Conservation (phyloP, 2,797 vertebrate genomes). For the Otolemur crassicaudatus region DNA sequence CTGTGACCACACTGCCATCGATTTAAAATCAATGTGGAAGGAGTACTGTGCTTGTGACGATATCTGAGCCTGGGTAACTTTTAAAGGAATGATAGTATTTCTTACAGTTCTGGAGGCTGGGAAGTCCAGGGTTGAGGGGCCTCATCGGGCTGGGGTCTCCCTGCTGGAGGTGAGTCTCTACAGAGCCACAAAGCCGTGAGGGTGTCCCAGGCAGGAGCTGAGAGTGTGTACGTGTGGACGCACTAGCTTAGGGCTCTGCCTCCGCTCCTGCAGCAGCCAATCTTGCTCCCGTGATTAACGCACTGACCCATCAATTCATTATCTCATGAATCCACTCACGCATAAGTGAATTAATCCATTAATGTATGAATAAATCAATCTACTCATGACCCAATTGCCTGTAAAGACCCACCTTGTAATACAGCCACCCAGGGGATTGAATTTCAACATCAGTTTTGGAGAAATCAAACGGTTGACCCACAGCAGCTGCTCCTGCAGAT, state of each 20-base stretch:
- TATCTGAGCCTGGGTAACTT: not conserved
- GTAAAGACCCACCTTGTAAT: not conserved
- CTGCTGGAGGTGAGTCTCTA: not conserved
- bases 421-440: not conserved
- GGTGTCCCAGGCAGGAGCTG: not conserved
- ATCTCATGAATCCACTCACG: not conserved
- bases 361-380: not conserved
- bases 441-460: not conserved
- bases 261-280: not conserved
- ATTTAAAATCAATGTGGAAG: not conserved
- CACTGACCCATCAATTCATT: not conserved
- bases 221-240: not conserved
- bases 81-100: not conserved
- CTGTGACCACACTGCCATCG: not conserved
- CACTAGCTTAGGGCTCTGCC: not conserved
- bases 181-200: not conserved
- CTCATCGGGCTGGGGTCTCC: not conserved
- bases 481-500: not conserved
- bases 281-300: not conserved
- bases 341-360: not conserved
- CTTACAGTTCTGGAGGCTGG: not conserved
- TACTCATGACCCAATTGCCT: not conserved
- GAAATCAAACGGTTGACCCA: not conserved
- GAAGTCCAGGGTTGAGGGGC: not conserved
- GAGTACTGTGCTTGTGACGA: not conserved